Conservation (phyloP, 2,888 invertebrate genomes). For the Panzeria rudis region DNA sequence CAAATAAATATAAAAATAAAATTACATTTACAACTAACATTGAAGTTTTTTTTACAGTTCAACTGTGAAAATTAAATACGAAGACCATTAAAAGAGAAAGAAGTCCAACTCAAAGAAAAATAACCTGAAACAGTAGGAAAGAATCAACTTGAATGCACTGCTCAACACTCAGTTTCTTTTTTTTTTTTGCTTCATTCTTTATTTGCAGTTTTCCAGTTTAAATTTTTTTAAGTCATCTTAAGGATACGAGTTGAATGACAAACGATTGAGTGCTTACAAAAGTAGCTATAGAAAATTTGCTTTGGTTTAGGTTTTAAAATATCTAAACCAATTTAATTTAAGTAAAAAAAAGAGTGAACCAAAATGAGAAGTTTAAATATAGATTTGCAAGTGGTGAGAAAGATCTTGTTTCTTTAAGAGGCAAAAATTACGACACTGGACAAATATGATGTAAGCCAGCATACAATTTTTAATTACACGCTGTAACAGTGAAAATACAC, state of each 20-base stretch:
- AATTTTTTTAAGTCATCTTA: conserved; percentile 58
- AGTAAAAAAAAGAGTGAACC: neutral
- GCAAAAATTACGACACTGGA: too few relatives aligned
- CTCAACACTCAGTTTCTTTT: conserved; percentile 3
- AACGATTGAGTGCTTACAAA: conserved; percentile 51
- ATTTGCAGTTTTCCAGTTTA: conserved; percentile 47
- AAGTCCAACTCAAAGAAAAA: neutral
- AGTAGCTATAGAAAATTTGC: conserved; percentile 46
- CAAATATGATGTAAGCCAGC: too few relatives aligned
- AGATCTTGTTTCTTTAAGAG: neutral
- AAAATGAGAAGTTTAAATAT: neutral
- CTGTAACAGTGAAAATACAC: too few relatives aligned
- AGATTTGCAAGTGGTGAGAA: neutral
- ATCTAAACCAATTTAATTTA: neutral
- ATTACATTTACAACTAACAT: conserved; percentile 15
- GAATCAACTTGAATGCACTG: conserved; percentile 1
- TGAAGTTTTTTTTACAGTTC: conserved; percentile 33
- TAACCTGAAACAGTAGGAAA: conserved; percentile 34
- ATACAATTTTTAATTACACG: too few relatives aligned
- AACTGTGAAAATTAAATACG: conserved; percentile 24
- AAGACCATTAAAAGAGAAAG: neutral
- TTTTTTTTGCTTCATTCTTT: neutral
- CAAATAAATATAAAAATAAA: neutral
- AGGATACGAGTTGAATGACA: conserved; percentile 57
- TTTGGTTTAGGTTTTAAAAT: conserved; percentile 30